A percentile compares a stretch with the other conserved stretches of the same genome.
phyloP scores from a whole-genome alignment of 1,140 invertebrate genomes.

The Papilio machaon region DNA sequence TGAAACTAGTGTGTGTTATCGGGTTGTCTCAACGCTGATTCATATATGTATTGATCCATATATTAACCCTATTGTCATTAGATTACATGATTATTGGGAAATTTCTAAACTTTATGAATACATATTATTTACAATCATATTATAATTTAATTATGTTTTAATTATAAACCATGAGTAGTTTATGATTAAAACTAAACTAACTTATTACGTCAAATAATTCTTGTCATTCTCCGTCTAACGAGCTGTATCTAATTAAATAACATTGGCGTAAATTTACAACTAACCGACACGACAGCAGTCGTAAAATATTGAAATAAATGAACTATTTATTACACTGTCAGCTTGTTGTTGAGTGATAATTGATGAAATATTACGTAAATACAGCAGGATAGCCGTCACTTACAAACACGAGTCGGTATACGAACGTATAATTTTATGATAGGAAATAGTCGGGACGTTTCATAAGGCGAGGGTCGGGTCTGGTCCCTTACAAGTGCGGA shows the following conservation, averaged over 20 bases:
- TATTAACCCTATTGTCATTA: too few species aligned
- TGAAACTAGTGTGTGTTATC: too few species aligned
- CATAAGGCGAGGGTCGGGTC: constrained; percentile 63
- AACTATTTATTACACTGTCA: constrained; percentile 30
- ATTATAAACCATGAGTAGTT: too few species aligned
- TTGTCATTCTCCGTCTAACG: background rate
- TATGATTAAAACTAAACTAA: too few species aligned
- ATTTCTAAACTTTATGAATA: too few species aligned
- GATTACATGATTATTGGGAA: too few species aligned
- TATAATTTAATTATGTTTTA: too few species aligned
- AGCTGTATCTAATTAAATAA: constrained; percentile 12
- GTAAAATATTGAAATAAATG: constrained; percentile 34
- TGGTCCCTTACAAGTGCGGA: constrained; percentile 70
- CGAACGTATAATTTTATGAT: constrained; percentile 8
- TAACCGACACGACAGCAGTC: constrained; percentile 10
- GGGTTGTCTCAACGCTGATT: too few species aligned
- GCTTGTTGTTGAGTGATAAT: constrained; percentile 26
- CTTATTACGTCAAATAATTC: too few species aligned
- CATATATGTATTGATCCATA: too few species aligned
- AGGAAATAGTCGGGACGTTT: constrained; percentile 41
- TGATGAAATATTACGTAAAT: constrained; percentile 35
- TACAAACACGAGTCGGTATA: background rate
- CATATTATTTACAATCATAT: background rate
- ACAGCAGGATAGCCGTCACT: constrained; percentile 4
- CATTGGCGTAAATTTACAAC: constrained; percentile 25